Percentiles rank a stretch among this genome's conserved stretches.
phyloP scores from a whole-genome alignment of 2,797 vertebrate genomes.

The Paramormyrops hopkinsi region DNA sequence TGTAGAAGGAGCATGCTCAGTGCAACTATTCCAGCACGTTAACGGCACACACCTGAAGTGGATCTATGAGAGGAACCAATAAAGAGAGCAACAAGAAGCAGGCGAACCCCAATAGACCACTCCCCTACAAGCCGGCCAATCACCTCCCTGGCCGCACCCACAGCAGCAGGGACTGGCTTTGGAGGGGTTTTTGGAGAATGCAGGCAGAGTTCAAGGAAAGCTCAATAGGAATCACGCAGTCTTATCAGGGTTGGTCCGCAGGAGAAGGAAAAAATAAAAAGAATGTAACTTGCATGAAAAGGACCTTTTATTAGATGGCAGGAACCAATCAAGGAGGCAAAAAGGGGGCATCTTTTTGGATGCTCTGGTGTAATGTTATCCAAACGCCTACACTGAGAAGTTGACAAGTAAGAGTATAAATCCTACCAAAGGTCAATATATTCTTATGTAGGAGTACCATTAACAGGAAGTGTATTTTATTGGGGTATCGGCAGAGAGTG shows the following conservation, averaged over 20 bases:
- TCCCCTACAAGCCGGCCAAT: slow-evolving; percentile 4
- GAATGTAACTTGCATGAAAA: slow-evolving; percentile 46
- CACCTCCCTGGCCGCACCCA: background rate
- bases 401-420: background rate
- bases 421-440: background rate
- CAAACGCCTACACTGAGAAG: background rate
- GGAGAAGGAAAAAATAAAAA: slow-evolving; percentile 26
- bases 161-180: slow-evolving; percentile 26
- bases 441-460: background rate
- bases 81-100: slow-evolving; percentile 16
- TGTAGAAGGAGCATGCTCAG: slow-evolving; percentile 24
- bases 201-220: slow-evolving; percentile 38
- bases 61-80: slow-evolving; percentile 25
- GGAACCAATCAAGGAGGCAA: background rate
- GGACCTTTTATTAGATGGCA: slow-evolving; percentile 40
- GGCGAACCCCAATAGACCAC: slow-evolving; percentile 36
- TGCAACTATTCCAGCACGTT: slow-evolving; percentile 19
- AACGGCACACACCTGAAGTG: slow-evolving; percentile 27
- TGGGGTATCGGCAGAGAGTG: background rate
- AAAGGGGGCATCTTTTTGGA: background rate
- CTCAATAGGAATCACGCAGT: slow-evolving; percentile 46
- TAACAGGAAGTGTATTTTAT: background rate
- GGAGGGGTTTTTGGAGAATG: slow-evolving; percentile 42
- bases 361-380: background rate
- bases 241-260: slow-evolving; percentile 45